A percentile compares a stretch with the other conserved stretches of the same genome.
phyloP scores from a whole-genome alignment of 2,888 invertebrate species.

The Agonopterix heracliana region DNA sequence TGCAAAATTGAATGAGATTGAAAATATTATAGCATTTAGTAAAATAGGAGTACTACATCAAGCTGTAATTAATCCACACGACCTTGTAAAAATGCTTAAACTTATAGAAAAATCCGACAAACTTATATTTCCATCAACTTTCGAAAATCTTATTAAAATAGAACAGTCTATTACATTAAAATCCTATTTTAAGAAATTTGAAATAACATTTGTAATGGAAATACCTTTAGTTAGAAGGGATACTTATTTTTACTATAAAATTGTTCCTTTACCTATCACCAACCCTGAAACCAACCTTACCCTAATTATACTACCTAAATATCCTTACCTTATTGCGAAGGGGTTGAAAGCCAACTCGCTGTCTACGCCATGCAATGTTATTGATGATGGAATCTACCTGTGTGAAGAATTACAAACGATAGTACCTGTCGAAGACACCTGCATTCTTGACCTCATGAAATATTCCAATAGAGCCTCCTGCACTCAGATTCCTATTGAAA shows the following conservation, averaged over 20 bases:
- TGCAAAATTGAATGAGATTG: conserved; percentile 11
- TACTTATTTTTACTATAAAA: conserved; percentile 11
- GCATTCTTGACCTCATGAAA: not conserved
- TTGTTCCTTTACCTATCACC: conserved; percentile 11
- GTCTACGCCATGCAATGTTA: conserved; percentile 9
- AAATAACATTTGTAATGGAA: conserved; percentile 15
- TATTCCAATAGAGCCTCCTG: not conserved
- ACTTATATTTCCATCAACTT: conserved; percentile 7
- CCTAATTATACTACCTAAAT: conserved; percentile 12
- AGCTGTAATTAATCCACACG: not conserved
- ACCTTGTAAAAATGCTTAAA: conserved; percentile 1
- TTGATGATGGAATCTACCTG: conserved; percentile 4
- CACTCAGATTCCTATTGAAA: not conserved
- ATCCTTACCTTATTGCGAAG: conserved; percentile 16
- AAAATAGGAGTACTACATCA: conserved; percentile 11
- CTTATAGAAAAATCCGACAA: conserved; percentile 5
- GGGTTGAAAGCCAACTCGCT: conserved; percentile 11
- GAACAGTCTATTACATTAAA: conserved; percentile 13
- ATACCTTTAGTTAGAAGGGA: conserved; percentile 11
- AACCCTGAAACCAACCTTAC: conserved; percentile 5
- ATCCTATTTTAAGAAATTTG: conserved; percentile 13
- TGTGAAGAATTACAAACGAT: not conserved
- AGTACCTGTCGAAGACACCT: not conserved
- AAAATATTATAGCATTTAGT: conserved; percentile 11
- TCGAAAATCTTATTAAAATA: conserved; percentile 14